These are phyloP conservation scores for Caenorhabditis briggsae DNA, from an alignment of 1,140 invertebrate genomes.

Conservation along the genomic window DNA sequence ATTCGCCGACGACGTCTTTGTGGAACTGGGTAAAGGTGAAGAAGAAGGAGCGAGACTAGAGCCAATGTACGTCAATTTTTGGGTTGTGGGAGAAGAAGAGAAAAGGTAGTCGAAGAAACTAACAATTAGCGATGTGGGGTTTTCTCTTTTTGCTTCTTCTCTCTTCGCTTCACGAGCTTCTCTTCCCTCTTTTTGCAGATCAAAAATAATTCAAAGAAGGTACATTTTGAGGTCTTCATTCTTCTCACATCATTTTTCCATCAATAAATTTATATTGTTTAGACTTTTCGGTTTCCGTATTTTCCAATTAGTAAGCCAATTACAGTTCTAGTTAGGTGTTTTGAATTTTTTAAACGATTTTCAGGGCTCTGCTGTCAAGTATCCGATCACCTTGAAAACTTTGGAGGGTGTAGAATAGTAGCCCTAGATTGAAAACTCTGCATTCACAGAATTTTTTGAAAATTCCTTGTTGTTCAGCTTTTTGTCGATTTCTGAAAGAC, in stretches of 20 bases:
- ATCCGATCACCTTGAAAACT: no score
- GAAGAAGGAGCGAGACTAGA: not conserved
- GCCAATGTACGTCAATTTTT: constrained; percentile 34
- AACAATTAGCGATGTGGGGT: constrained; percentile 19
- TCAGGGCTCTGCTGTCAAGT: no score
- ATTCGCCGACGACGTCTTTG: not conserved
- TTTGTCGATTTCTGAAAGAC: no score
- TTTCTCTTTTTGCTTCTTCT: constrained; percentile 1
- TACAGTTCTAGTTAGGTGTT: no score
- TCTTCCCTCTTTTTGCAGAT: not conserved
- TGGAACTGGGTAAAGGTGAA: not conserved
- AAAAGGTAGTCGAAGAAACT: not conserved
- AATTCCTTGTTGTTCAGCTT: no score
- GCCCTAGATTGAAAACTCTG: not conserved
- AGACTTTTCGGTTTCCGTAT: no score
- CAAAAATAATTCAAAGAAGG: not conserved
- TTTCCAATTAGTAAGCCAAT: no score
- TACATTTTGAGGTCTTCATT: constrained; percentile 1
- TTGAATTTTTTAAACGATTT: no score
- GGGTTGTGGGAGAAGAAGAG: not conserved
- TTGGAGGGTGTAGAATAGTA: not conserved
- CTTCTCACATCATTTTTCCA: not conserved
- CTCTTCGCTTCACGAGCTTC: not conserved
- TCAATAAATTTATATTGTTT: no score
- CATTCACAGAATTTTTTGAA: no score